These are phyloP conservation scores for Formicarius rufipectus DNA, from an alignment of 2,113 vertebrate species.

Conservation along the genomic window DNA sequence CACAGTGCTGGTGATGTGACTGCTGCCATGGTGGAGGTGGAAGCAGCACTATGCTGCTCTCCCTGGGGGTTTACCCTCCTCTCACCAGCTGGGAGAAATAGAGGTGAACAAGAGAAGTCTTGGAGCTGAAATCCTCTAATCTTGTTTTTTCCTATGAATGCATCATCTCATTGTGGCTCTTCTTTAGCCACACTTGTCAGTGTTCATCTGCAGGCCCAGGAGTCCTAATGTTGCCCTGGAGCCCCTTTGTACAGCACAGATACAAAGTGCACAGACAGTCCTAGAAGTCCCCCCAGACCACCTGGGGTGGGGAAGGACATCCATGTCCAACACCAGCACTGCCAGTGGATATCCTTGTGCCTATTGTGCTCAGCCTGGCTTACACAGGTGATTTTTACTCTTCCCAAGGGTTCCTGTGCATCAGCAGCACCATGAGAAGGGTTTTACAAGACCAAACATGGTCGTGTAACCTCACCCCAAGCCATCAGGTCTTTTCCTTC, in stretches of 20 bases:
- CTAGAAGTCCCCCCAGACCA: neutral
- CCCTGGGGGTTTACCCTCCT: neutral
- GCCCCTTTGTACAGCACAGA: neutral
- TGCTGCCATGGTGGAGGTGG: accelerated
- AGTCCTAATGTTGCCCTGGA: neutral
- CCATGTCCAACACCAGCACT: accelerated
- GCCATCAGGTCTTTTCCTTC: accelerated
- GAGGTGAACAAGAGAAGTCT: neutral
- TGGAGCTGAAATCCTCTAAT: neutral
- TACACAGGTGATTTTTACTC: neutral
- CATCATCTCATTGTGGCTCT: accelerated
- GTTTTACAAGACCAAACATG: neutral
- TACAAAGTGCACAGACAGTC: neutral
- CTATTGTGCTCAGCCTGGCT: accelerated
- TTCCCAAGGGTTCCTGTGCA: neutral
- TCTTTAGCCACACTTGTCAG: neutral
- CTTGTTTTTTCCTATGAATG: neutral
- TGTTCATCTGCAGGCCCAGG: neutral
- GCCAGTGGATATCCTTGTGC: neutral
- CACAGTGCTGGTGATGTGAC: neutral
- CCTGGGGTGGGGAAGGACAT: neutral
- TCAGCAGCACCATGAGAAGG: neutral
- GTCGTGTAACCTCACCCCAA: neutral
- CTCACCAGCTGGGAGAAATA: neutral
- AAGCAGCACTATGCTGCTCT: neutral